Conservation (phyloP, 2,888 invertebrate genomes). For the Drosophila kanekoi region DNA sequence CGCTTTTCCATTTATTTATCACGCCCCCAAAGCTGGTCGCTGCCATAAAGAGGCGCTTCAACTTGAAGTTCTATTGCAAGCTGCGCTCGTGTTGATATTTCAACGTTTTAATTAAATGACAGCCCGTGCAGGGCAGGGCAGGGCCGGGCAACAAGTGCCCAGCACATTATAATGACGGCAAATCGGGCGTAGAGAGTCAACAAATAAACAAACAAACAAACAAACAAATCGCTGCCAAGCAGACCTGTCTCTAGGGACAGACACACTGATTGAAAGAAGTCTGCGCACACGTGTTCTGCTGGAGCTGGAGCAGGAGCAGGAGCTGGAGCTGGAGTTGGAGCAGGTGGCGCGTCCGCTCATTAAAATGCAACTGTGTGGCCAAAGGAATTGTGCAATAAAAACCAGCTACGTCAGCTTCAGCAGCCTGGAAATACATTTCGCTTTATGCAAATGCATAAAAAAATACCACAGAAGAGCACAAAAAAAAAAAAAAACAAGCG, state of each 20-base stretch:
- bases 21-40: constrained; percentile 42
- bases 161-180: constrained; percentile 65
- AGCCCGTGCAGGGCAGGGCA: constrained; percentile 31
- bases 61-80: constrained; percentile 58
- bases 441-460: constrained; percentile 75
- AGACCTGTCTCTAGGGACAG: constrained; percentile 10
- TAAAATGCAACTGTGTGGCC: constrained; percentile 77
- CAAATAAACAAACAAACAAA: constrained; percentile 70
- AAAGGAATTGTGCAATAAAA: constrained; percentile 76
- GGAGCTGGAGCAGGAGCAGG: no score
- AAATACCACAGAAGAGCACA: constrained; percentile 31
- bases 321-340: not conserved
- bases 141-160: constrained; percentile 52
- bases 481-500: constrained; percentile 28
- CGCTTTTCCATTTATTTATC: constrained; percentile 43
- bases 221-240: constrained; percentile 69
- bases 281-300: constrained; percentile 59
- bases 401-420: constrained; percentile 48
- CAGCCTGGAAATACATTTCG: constrained; percentile 66
- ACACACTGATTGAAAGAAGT: constrained; percentile 73
- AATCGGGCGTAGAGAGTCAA: constrained; percentile 62
- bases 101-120: constrained; percentile 81
- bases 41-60: constrained; percentile 64
- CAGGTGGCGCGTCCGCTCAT: constrained; percentile 52
- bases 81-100: constrained; percentile 69